phyloP scores from a whole-genome alignment of 92 coral and sea anemone genomes.

The Isaurus tuberculatus region DNA sequence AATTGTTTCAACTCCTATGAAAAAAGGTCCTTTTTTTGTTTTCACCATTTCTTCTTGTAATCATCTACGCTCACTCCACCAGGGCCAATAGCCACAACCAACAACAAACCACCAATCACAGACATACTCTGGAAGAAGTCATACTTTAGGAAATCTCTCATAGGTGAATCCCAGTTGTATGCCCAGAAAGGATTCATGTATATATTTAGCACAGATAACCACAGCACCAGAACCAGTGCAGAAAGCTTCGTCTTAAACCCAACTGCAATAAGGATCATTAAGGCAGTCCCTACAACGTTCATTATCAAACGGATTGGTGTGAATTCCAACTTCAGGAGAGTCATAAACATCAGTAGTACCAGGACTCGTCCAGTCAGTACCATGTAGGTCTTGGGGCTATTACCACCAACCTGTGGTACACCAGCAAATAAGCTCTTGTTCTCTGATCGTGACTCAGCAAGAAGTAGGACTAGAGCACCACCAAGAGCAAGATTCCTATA shows the following conservation, averaged over 20 bases:
- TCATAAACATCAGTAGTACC: constrained; percentile 93
- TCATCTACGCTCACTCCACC: constrained; percentile 99
- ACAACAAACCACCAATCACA: constrained; percentile 95
- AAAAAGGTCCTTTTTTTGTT: constrained; percentile 4
- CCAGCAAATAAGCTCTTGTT: constrained; percentile 98
- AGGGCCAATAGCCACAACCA: constrained; percentile 98
- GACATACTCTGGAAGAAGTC: constrained; percentile 99
- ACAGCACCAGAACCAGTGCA: constrained; percentile 84
- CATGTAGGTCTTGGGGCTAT: constrained; percentile 96
- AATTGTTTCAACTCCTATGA: not conserved
- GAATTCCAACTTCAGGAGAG: constrained; percentile 90
- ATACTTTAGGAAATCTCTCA: constrained; percentile 99
- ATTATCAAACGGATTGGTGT: constrained; percentile 80
- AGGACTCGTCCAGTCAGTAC: constrained; percentile 98
- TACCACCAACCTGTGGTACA: constrained; percentile 94
- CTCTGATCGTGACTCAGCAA: constrained; percentile 96
- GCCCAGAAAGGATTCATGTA: constrained; percentile 99
- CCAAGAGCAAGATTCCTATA: constrained; percentile 94
- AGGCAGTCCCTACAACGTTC: constrained; percentile 85
- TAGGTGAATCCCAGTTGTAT: constrained; percentile 87
- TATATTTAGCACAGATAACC: constrained; percentile 79
- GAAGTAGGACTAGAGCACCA: constrained; percentile 88
- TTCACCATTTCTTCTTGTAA: constrained; percentile 98
- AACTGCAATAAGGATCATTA: constrained; percentile 93
- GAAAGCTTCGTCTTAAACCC: constrained; percentile 98